Conservation (phyloP, 2,113 vertebrate genomes). For the Nesogale talazaci region DNA sequence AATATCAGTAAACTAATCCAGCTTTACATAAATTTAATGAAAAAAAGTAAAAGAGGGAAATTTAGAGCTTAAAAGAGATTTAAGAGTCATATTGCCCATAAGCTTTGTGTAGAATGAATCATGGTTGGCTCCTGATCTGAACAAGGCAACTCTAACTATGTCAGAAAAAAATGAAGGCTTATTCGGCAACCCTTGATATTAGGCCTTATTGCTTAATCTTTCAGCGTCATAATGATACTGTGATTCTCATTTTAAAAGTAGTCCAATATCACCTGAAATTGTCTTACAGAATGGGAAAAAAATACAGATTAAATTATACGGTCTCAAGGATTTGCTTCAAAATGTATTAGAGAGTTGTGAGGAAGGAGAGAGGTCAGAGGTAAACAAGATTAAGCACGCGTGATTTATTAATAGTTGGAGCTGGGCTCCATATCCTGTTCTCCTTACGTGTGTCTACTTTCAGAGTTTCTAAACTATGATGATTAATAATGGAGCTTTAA, state of each 20-base stretch:
- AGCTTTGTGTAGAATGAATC: background rate
- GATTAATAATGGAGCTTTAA: background rate
- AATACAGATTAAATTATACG: background rate
- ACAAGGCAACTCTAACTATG: background rate
- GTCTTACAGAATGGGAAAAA: background rate
- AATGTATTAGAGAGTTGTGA: background rate
- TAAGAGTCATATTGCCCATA: background rate
- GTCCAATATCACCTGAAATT: background rate
- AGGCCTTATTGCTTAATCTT: background rate
- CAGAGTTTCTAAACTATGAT: background rate
- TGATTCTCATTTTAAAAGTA: background rate
- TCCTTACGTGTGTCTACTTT: background rate
- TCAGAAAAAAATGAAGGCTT: background rate
- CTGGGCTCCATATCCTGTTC: background rate
- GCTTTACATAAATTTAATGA: background rate
- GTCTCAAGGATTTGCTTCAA: background rate
- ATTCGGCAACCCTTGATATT: background rate
- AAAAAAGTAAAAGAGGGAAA: slow-evolving; percentile 4
- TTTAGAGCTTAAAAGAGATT: background rate
- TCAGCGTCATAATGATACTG: background rate
- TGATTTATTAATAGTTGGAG: background rate
- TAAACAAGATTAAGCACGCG: background rate
- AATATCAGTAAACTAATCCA: no score
- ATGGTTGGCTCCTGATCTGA: background rate
- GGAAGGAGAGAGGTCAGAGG: background rate